These are phyloP conservation scores for Noctua comes DNA, from an alignment of 2,888 invertebrate genomes.

Conservation along the genomic window DNA sequence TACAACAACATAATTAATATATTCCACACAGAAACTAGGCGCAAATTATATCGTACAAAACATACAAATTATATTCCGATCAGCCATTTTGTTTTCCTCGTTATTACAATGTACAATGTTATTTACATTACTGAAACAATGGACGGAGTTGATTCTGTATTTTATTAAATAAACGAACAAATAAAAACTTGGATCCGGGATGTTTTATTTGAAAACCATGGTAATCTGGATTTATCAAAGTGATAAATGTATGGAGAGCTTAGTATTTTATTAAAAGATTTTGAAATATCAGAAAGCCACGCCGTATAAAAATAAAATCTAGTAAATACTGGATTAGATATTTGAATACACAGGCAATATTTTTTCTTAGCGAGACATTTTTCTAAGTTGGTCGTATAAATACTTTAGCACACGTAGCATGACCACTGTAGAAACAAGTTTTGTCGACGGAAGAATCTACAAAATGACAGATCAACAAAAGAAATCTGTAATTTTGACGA, in stretches of 20 bases:
- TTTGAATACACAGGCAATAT: background rate
- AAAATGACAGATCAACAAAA: no score
- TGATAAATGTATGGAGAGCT: constrained; percentile 20
- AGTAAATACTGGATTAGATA: background rate
- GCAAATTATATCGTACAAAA: constrained; percentile 35
- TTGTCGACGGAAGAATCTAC: no score
- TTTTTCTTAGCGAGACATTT: background rate
- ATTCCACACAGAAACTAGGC: constrained; percentile 23
- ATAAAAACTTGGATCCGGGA: constrained; percentile 13
- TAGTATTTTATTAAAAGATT: constrained; percentile 15
- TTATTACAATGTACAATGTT: constrained; percentile 30
- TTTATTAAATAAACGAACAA: constrained; percentile 43
- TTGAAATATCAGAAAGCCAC: background rate
- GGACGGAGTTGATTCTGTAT: constrained; percentile 16
- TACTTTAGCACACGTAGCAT: no score
- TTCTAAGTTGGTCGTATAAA: background rate
- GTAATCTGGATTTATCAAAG: constrained; percentile 31
- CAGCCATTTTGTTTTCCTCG: constrained; percentile 42
- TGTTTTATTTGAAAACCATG: constrained; percentile 28
- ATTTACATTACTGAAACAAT: constrained; percentile 39
- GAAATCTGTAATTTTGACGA: no score
- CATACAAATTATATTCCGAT: constrained; percentile 31
- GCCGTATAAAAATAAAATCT: background rate
- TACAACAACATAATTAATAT: constrained; percentile 2
- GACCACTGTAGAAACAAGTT: no score